Evolutionary conservation across 2,888 invertebrate species (phyloP).

Genomic region (Orthosia incerta): DNA sequence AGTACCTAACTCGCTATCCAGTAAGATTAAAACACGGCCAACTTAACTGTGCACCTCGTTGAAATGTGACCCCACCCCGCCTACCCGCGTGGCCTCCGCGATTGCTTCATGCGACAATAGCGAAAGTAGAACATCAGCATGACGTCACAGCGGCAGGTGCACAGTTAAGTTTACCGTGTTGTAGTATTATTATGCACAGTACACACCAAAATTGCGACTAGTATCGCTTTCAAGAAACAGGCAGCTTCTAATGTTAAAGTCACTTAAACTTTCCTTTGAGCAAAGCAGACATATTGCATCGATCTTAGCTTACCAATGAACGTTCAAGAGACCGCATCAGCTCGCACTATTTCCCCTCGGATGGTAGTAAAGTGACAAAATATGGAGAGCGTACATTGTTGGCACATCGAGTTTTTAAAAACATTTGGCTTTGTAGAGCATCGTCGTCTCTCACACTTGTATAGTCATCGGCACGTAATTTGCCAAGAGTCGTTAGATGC

Average conservation of each 20-base stretch:
- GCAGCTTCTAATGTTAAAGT: background rate
- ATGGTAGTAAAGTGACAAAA: background rate
- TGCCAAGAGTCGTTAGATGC: too few relatives aligned
- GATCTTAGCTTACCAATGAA: background rate
- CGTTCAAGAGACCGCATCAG: background rate
- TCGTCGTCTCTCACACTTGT: background rate
- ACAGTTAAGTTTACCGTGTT: too few relatives aligned
- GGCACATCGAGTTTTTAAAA: background rate
- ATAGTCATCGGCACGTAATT: too few relatives aligned
- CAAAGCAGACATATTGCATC: too few relatives aligned
- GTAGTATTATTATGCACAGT: constrained; percentile 9
- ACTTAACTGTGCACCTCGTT: too few relatives aligned
- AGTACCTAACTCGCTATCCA: constrained; percentile 32
- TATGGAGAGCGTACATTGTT: background rate
- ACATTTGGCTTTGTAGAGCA: background rate
- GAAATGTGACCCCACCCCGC: too few relatives aligned
- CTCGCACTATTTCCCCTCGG: background rate
- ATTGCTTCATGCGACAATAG: too few relatives aligned
- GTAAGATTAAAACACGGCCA: background rate
- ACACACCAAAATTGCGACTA: background rate
- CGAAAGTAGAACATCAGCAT: too few relatives aligned
- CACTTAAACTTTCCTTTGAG: background rate
- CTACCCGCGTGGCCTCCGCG: too few relatives aligned
- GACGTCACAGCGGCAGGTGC: too few relatives aligned
- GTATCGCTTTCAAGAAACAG: background rate